Evolutionary conservation across 2,888 invertebrate genomes (phyloP), one percentile per base, ranked within the genome.

Genomic region (Dicyrtomina minuta): DNA sequence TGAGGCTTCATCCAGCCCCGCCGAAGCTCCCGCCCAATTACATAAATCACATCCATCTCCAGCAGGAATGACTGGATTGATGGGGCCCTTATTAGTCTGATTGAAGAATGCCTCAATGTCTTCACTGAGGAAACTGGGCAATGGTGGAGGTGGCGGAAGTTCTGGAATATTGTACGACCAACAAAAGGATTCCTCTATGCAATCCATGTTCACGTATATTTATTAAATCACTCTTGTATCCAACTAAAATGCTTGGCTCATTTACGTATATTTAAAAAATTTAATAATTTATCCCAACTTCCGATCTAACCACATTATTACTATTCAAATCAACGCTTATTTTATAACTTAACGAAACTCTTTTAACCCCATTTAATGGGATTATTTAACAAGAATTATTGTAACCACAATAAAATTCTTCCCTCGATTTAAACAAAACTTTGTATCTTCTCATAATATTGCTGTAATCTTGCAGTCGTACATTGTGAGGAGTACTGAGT

Each of bases 91-190:
- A 8, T n/a, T n/a, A 17, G 33, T 66, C 12, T 43, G 58, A 44
- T 70, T 70, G 33, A 67, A 64, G 49, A 65, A 62, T n/a, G 33
- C 41, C 51, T 66, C 51, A 17, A 74, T 20, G 12, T 66, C 61
- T 41, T 70, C 65, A 15, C 27, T 44, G 49, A 74, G 44, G 59
- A 72, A 72, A 5, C 22, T 15, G 8, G 74, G 73, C 12, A 77
- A 58, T 39, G 77, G 77, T 26, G 77, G 77, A 5, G 77, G 76
- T 62, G 77, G 77, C 1, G 75, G 76, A 1, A 61, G 20, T 46
- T 53, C 62, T 1, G 74, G 76, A 17, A 73, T 69, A 22, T 68
- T 69, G 41, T 66, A 41, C 12, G 51, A 17, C 56, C 61, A 70
- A 33, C 66, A 70, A 46, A 62, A 59, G 15, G 66, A 66, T 8